A percentile compares a stretch with the other conserved stretches of the same genome.
phyloP scores from a whole-genome alignment of 2,888 invertebrate species.

The Ferdinandea cuprea region DNA sequence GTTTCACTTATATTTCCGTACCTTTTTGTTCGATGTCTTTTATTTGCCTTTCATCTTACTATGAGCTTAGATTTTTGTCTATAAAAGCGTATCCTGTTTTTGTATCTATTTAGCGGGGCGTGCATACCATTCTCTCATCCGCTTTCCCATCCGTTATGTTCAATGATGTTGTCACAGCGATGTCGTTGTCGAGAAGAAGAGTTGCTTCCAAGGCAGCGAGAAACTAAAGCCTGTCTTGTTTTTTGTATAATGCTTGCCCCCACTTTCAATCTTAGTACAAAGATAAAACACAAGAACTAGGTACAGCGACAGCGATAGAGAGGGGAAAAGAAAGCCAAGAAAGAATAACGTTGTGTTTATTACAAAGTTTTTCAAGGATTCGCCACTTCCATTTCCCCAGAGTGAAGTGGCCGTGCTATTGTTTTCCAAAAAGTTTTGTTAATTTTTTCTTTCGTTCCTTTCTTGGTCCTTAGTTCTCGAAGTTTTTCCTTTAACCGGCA shows the following conservation, averaged over 20 bases:
- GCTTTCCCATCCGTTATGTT: slow-evolving; percentile 14
- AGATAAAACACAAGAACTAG: slow-evolving; percentile 44
- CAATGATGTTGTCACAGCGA: slow-evolving; percentile 62
- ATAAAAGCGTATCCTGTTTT: slow-evolving; percentile 49
- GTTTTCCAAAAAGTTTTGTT: slow-evolving; percentile 56
- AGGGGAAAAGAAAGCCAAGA: slow-evolving; percentile 30
- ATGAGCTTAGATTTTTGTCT: slow-evolving; percentile 19
- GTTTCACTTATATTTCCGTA: slow-evolving; percentile 46
- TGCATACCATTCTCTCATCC: slow-evolving; percentile 21
- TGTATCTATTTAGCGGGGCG: slow-evolving; percentile 45
- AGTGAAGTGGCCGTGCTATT: slow-evolving; percentile 56
- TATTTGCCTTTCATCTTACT: slow-evolving; percentile 49
- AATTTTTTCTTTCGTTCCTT: slow-evolving; percentile 40
- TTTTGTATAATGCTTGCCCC: slow-evolving; percentile 1
- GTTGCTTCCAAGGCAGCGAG: slow-evolving; percentile 20
- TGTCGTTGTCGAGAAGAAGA: slow-evolving; percentile 34
- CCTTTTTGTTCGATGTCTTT: slow-evolving; percentile 27
- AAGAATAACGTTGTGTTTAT: slow-evolving; percentile 69
- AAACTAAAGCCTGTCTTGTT: neutral
- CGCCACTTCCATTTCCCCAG: slow-evolving; percentile 26
- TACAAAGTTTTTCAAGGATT: slow-evolving; percentile 56
- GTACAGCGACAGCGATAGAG: slow-evolving; percentile 8
- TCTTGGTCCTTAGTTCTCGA: slow-evolving; percentile 42
- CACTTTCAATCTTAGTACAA: slow-evolving; percentile 48
- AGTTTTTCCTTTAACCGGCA: slow-evolving; percentile 26